Percentiles rank a stretch among this genome's conserved stretches.
Evolutionary conservation across 2,888 invertebrate genomes (phyloP).

Genomic region (Metallyticus violacea): DNA sequence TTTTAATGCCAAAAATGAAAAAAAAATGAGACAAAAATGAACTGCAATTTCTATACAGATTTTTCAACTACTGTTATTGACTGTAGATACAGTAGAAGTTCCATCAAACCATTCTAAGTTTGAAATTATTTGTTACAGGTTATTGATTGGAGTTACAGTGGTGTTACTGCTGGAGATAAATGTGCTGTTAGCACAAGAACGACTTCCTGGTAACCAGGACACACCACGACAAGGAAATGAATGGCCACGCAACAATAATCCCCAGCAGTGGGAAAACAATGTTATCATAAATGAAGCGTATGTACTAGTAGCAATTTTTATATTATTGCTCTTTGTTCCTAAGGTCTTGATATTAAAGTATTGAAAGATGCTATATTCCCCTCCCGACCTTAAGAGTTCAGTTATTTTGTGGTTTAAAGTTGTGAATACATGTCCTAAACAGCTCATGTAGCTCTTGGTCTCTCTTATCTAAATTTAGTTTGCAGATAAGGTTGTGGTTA

Average conservation of each 20-base stretch:
- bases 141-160: neutral
- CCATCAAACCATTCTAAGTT: neutral
- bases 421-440: too few species aligned
- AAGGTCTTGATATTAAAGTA: too few species aligned
- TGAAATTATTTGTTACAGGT: neutral
- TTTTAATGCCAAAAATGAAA: too few species aligned
- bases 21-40: too few species aligned
- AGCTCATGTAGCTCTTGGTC: too few species aligned
- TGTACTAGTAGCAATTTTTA: constrained; percentile 41
- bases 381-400: too few species aligned
- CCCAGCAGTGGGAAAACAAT: constrained; percentile 44
- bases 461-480: too few species aligned
- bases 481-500: too few species aligned
- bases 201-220: neutral
- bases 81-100: too few species aligned
- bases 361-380: too few species aligned
- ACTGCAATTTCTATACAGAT: neutral
- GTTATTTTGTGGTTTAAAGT: too few species aligned
- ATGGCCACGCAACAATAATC: neutral
- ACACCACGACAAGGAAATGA: constrained; percentile 36
- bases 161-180: neutral
- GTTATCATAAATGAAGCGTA: constrained; percentile 57
- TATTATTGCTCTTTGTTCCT: too few species aligned
- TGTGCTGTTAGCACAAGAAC: neutral
- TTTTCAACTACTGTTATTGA: neutral